Base-by-base conservation (phyloP, 2,113 vertebrate genomes). In the Colius striatus region DNA sequence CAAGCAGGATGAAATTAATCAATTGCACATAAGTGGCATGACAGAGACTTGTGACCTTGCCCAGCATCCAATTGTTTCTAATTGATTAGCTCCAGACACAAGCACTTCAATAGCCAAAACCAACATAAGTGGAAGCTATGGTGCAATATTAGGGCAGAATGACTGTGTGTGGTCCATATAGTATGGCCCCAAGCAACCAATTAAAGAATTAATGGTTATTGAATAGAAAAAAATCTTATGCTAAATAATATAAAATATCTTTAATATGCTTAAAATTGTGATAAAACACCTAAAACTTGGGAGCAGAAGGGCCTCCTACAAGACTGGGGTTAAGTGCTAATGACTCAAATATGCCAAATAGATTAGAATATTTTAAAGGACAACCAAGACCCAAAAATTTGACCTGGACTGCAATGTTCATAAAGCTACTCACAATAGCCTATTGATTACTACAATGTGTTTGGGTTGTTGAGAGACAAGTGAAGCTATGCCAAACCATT, bases 41-140 rank as follows among this genome's bases (percentile, higher is more conserved):
- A 90, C 95, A 94, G 5, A 82, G 91, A 78, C 83, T 96, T 96
- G 88, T 84, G 95, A 95, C 88, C 85, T 66, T 93, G 92, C 95
- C 95, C 94, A 93, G 90, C 96, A 94, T 96, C 93, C 96, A 96
- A 96, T 95, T 96, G 96, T 96, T 89, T 65, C 80, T 96, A 95
- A 96, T 94, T 96, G 91, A 95, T 96, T 93, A 95, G 91, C 87
- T 97, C 85, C 94, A 97, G 94, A 95, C 92, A 92, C 90, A 96
- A 93, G 94, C 76, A 82, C 38, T 90, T 76, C 32, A 95, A 96
- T 82, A 66, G 96, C 95, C 96, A 96, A 96, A 94, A 96, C 19
- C 90, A 97, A 92, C 86, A 96, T 7, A 73, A 97, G 73, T 62
- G 66, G 88, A 96, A 95, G 83, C 73, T 95, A 92, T 66, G 70